Evolutionary conservation across 2,113 vertebrate species (phyloP), one percentile per base, ranked within the genome.

Genomic region (Butorides virescens): DNA sequence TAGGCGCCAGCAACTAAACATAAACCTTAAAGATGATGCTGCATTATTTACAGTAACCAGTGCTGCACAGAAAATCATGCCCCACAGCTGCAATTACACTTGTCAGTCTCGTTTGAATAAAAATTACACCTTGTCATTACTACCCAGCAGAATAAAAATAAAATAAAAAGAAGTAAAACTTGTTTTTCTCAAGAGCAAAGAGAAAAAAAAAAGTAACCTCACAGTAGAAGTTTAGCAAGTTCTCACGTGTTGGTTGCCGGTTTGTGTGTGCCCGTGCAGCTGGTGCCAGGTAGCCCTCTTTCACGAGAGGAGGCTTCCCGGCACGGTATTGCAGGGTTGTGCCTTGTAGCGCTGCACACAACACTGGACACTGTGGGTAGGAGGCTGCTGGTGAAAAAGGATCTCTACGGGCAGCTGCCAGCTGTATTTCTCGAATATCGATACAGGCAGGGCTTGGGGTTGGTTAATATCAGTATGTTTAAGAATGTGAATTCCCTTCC

Each of bases 401-500:
- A 47, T 37, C 47, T 73, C 50, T 50, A 10, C 22, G 55, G 78
- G 44, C 26, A 77, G 44, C 27, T 89, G 49, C 10, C 73, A 74
- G 34, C 29, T 73, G 17, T 86, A 29, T n/a, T 84, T 30, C 56
- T 81, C n/a, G 44, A 36, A 27, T 23, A 61, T 8, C 0, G 1
- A 2, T 59, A 76, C 25, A 56, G 21, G 47, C 15, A 66, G 56
- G 18, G 37, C 55, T 61, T 49, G 34, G n/a, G 32, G 47, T 53
- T 56, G 56, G 50, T 63, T 80, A 56, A 74, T 88, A 65, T 22
- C 27, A 30, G 39, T 46, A 22, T 39, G 23, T 20, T 73, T 66
- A 92, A 81, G 34, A 73, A 88, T 61, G 86, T 56, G 94, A 92
- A 95, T 84, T 82, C 79, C 72, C 79, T 63, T 12, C 39, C 15